These are phyloP conservation scores for Drepanosiphum platanoidis DNA, from an alignment of 2,888 invertebrate species.

Conservation along the genomic window DNA sequence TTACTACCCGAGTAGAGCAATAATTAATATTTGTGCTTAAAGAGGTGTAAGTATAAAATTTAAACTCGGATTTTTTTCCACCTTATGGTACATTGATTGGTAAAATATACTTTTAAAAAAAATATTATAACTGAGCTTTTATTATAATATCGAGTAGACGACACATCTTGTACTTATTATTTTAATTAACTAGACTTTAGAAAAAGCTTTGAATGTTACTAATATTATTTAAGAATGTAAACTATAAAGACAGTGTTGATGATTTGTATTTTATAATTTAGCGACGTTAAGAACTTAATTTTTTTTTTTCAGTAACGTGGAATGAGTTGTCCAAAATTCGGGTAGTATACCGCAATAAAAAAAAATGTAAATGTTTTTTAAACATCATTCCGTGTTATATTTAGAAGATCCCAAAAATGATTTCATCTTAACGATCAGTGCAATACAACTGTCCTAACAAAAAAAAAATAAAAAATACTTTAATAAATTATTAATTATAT, in stretches of 20 bases:
- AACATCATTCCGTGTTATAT: slow-evolving; percentile 55
- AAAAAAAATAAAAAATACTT: too few relatives aligned
- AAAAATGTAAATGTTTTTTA: slow-evolving; percentile 28
- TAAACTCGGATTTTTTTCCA: not conserved
- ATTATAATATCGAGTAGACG: not conserved
- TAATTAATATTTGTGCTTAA: not conserved
- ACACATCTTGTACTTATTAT: not conserved
- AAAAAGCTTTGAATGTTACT: slow-evolving; percentile 15
- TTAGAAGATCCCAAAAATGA: slow-evolving; percentile 52
- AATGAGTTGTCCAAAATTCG: slow-evolving; percentile 59
- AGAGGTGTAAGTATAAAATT: not conserved
- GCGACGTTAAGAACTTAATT: slow-evolving; percentile 46
- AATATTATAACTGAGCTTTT: slow-evolving; percentile 8
- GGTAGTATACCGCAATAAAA: slow-evolving; percentile 44
- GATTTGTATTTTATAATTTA: slow-evolving; percentile 31
- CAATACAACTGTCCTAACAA: slow-evolving; percentile 33
- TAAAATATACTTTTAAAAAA: not conserved
- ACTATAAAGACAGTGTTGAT: not conserved
- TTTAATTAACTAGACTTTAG: not conserved
- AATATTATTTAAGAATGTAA: not conserved
- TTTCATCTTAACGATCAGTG: slow-evolving; percentile 15
- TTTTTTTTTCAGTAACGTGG: slow-evolving; percentile 62
- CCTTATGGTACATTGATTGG: not conserved
- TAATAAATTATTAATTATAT: not conserved
- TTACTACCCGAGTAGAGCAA: too few relatives aligned